Conservation (phyloP, 2,888 invertebrate species). For the Crematogaster levior region DNA sequence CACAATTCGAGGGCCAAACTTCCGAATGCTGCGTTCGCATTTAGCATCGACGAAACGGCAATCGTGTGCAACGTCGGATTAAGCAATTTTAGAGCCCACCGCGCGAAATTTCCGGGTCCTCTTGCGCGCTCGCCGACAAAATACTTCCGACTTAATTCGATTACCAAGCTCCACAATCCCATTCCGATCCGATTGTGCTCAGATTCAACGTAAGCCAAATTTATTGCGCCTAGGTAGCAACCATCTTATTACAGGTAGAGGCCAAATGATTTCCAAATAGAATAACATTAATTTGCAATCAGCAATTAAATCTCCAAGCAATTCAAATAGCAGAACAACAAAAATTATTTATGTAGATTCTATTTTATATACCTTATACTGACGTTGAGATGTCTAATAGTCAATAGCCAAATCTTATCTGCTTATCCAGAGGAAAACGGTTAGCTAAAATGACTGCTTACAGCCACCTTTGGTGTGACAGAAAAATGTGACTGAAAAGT, state of each 20-base stretch:
- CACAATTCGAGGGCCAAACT: constrained; percentile 64
- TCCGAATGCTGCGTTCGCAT: constrained; percentile 68
- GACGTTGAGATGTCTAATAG: neutral
- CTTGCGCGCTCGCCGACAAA: constrained; percentile 8
- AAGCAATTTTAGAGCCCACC: constrained; percentile 58
- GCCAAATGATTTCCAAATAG: constrained; percentile 12
- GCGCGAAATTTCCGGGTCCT: constrained; percentile 49
- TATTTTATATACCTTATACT: neutral
- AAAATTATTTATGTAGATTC: neutral
- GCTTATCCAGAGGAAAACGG: neutral
- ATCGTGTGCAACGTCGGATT: constrained; percentile 57
- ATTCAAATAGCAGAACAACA: neutral
- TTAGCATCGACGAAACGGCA: constrained; percentile 67
- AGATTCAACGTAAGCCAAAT: constrained; percentile 43
- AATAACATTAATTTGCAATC: constrained; percentile 1
- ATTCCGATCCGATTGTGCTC: constrained; percentile 38
- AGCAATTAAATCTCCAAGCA: neutral
- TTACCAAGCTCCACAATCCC: constrained; percentile 25
- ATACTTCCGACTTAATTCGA: constrained; percentile 53
- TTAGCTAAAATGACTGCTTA: neutral
- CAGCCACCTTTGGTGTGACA: neutral
- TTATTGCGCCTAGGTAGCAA: constrained; percentile 17
- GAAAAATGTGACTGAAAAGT: neutral
- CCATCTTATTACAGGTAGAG: constrained; percentile 14
- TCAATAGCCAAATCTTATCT: neutral